These are phyloP conservation scores for Oncopodura yosiiana DNA, from an alignment of 1,140 invertebrate genomes.

Conservation along the genomic window DNA sequence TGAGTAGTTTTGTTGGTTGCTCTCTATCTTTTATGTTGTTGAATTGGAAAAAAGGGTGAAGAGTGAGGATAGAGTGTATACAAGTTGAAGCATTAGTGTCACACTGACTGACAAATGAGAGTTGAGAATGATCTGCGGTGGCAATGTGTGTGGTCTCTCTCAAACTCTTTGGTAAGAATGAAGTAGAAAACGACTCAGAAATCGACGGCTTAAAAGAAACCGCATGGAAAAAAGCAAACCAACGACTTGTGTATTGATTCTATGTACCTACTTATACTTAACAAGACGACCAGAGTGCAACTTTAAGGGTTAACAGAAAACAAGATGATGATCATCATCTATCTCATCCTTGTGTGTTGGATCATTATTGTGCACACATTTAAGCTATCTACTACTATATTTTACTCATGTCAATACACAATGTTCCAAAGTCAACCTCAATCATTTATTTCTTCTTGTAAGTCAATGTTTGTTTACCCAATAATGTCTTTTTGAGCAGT, in stretches of 20 bases:
- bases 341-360: too few relatives aligned
- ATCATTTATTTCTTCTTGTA: neutral
- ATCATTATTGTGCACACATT: too few relatives aligned
- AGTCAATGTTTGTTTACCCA: neutral
- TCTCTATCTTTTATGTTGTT: too few relatives aligned
- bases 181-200: neutral
- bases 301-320: too few relatives aligned
- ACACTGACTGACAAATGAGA: slow-evolving; percentile 32
- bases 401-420: too few relatives aligned
- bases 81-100: slow-evolving; percentile 29
- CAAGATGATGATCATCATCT: too few relatives aligned
- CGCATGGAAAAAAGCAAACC: neutral
- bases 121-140: slow-evolving; percentile 31
- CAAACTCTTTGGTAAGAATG: neutral
- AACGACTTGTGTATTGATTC: neutral
- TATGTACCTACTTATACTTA: neutral
- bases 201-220: neutral
- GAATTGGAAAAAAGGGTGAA: too few relatives aligned
- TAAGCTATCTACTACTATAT: too few relatives aligned
- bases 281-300: too few relatives aligned
- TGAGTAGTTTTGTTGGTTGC: too few relatives aligned
- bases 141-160: slow-evolving; percentile 24
- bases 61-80: slow-evolving; percentile 21
- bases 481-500: neutral
- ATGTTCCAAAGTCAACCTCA: too few relatives aligned